These are phyloP conservation scores for Paratilapia polleni DNA, from an alignment of 2,113 vertebrate species.

Conservation along the genomic window DNA sequence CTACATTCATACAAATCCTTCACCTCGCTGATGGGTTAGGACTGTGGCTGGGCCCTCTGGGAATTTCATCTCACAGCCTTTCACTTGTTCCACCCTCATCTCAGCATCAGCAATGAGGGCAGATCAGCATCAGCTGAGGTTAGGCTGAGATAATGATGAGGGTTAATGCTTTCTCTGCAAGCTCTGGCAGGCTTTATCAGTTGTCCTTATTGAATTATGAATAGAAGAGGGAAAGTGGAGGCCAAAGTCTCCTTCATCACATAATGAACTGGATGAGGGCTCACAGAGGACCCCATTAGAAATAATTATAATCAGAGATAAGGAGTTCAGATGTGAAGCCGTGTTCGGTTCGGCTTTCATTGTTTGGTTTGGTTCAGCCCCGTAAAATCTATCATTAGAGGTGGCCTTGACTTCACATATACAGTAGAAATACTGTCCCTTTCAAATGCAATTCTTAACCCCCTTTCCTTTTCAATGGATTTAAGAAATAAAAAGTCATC, in stretches of 20 bases:
- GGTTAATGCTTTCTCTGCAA: constrained; percentile 15
- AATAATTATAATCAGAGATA: constrained; percentile 10
- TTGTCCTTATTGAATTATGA: constrained; percentile 10
- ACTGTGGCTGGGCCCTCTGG: not conserved
- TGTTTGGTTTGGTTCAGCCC: not conserved
- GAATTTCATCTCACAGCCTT: constrained; percentile 3
- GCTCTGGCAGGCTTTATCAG: constrained; percentile 2
- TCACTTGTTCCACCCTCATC: not conserved
- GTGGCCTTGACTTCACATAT: not conserved
- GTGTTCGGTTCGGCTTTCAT: not conserved
- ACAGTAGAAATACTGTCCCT: not conserved
- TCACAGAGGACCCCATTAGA: constrained; percentile 6
- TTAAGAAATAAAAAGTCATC: no score
- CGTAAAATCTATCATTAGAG: not conserved
- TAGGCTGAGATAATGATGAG: constrained; percentile 23
- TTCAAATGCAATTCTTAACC: no score
- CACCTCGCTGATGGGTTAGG: not conserved
- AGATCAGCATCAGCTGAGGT: constrained; percentile 19
- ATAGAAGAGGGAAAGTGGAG: constrained; percentile 1
- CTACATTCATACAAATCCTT: constrained; percentile 20
- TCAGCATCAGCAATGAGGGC: constrained; percentile 14
- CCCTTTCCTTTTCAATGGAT: no score
- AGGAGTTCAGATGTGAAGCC: not conserved
- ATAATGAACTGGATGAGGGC: not conserved
- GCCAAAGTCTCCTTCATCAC: constrained; percentile 10